A percentile compares a stretch with the other conserved stretches of the same genome.
Conservation (phyloP, 2,113 vertebrate species). For the Plestiodon gilberti region DNA sequence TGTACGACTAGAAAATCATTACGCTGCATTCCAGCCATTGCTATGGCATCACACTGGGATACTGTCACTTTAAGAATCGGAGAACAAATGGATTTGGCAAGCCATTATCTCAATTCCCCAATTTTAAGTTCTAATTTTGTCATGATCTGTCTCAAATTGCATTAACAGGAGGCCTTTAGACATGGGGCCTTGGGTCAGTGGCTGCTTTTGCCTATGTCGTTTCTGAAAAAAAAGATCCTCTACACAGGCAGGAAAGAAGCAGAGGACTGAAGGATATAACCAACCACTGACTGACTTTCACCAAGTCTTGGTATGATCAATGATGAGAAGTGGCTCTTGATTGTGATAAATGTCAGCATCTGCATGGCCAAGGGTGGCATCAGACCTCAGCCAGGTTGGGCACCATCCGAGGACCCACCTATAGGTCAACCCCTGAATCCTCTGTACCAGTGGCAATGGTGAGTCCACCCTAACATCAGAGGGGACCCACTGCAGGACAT, state of each 20-base stretch:
- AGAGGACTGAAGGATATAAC: background rate
- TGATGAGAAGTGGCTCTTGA: background rate
- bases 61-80: constrained; percentile 11
- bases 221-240: background rate
- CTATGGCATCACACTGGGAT: constrained; percentile 8
- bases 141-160: background rate
- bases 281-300: no score
- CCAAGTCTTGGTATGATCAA: background rate
- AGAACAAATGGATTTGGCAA: background rate
- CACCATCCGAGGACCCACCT: no score
- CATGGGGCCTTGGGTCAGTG: background rate
- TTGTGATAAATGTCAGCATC: background rate
- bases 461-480: no score
- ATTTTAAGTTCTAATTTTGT: background rate
- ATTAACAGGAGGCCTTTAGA: background rate
- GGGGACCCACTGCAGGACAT: no score
- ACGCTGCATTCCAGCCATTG: constrained; percentile 7
- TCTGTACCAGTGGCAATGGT: no score
- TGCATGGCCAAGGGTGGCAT: no score
- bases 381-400: no score
- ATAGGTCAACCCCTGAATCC: no score
- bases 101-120: background rate
- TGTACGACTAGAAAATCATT: background rate
- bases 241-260: background rate
- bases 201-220: background rate